These are phyloP conservation scores for Bimastos eiseni DNA, from an alignment of 2,888 invertebrate genomes.

Conservation along the genomic window DNA sequence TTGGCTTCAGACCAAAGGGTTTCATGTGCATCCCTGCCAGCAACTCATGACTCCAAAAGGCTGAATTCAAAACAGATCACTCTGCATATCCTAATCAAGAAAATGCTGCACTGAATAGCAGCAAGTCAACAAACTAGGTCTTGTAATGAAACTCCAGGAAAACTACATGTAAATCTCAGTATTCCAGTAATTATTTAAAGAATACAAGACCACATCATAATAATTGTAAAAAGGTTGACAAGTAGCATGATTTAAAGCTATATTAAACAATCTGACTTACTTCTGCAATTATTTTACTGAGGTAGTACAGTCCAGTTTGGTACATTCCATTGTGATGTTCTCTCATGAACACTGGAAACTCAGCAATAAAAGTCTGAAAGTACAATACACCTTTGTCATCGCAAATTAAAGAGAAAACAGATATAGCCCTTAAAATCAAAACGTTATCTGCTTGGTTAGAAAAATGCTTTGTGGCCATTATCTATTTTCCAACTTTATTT, in stretches of 20 bases:
- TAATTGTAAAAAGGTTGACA: not conserved
- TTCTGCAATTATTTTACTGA: conserved; percentile 52
- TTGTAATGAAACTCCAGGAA: not conserved
- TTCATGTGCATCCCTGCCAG: too few species aligned
- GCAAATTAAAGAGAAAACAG: not conserved
- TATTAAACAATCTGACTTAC: conserved; percentile 46
- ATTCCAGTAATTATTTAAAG: not conserved
- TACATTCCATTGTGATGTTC: conserved; percentile 57
- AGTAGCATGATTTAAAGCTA: not conserved
- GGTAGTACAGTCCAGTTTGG: conserved; percentile 51
- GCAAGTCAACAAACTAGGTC: not conserved
- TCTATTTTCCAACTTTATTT: not conserved
- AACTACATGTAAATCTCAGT: not conserved
- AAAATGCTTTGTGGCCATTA: not conserved
- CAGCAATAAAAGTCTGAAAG: conserved; percentile 53
- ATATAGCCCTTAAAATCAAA: not conserved
- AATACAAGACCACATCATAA: not conserved
- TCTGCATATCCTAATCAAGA: too few species aligned
- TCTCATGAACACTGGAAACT: conserved; percentile 52
- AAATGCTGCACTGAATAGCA: not conserved
- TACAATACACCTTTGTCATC: not conserved
- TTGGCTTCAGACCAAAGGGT: too few species aligned
- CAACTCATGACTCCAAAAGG: too few species aligned
- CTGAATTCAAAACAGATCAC: too few species aligned
- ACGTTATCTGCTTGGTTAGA: not conserved